A percentile compares a stretch with the other conserved stretches of the same genome.
phyloP scores from a whole-genome alignment of 2,797 vertebrate species.

The Prunella strophiata region DNA sequence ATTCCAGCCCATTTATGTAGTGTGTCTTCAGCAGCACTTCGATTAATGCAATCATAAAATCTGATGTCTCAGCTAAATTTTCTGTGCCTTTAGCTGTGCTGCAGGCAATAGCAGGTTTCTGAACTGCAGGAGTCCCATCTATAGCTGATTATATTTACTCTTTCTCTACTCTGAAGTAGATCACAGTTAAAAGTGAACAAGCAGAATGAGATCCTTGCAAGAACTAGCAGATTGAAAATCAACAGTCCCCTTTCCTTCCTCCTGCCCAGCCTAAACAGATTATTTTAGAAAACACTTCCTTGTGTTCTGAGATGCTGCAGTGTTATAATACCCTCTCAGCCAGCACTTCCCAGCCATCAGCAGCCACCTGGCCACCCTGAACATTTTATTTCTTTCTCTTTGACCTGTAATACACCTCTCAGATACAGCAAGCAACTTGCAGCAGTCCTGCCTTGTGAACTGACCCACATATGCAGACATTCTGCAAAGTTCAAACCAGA shows the following conservation, averaged over 20 bases:
- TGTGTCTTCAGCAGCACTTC: background rate
- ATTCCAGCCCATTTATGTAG: background rate
- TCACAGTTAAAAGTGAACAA: background rate
- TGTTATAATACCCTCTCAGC: background rate
- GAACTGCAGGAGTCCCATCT: background rate
- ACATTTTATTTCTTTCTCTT: background rate
- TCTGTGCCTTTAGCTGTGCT: background rate
- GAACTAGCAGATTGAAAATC: background rate
- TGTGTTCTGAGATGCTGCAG: background rate
- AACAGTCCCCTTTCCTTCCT: background rate
- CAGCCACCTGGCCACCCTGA: background rate
- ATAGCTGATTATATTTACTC: background rate
- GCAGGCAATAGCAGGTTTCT: background rate
- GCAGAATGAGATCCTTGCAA: background rate
- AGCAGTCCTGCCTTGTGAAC: background rate
- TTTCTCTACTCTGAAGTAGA: background rate
- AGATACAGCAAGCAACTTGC: background rate
- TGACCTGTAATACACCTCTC: background rate
- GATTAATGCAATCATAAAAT: background rate
- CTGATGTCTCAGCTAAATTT: background rate
- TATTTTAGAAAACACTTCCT: background rate
- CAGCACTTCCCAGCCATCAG: background rate
- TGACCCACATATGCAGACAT: background rate
- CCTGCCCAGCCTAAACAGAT: background rate
- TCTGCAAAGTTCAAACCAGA: background rate